Conservation (phyloP, 2,797 vertebrate species). For the Netta rufina region DNA sequence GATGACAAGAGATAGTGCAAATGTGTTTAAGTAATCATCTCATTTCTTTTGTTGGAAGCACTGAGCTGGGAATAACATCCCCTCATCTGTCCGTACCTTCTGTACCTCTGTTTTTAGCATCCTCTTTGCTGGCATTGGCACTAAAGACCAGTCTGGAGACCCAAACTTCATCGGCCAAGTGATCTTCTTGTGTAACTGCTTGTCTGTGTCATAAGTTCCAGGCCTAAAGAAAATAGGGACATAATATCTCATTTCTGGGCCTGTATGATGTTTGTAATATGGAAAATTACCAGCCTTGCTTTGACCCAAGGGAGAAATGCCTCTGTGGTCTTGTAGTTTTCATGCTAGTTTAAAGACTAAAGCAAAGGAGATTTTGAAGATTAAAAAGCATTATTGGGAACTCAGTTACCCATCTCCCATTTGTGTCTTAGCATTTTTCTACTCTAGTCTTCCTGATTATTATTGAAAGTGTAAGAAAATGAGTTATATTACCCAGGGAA, state of each 20-base stretch:
- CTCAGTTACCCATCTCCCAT: not conserved
- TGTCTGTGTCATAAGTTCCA: constrained; percentile 76
- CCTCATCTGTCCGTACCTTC: not conserved
- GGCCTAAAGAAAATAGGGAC: constrained; percentile 76
- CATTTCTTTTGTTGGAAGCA: not conserved
- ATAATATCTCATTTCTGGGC: not conserved
- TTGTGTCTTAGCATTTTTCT: not conserved
- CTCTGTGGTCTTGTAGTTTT: not conserved
- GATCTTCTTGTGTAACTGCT: constrained; percentile 71
- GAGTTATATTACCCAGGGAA: constrained; percentile 76
- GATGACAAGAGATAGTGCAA: not conserved
- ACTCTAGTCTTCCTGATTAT: not conserved
- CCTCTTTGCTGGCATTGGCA: constrained; percentile 75
- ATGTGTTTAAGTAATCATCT: rapidly evolving
- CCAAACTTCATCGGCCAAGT: constrained; percentile 89
- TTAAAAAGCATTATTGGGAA: not conserved
- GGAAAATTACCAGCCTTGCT: not conserved
- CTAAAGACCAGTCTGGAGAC: constrained; percentile 84
- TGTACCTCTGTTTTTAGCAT: constrained; percentile 82
- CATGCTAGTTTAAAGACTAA: not conserved
- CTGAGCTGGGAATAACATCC: not conserved
- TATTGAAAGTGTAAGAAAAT: not conserved
- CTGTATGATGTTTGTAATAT: not conserved
- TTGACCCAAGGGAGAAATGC: not conserved
- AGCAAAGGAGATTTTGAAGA: not conserved